Percentiles rank a stretch among this genome's conserved stretches.
phyloP scores from a whole-genome alignment of 1,140 invertebrate genomes.

The Drosophila malerkotliana region DNA sequence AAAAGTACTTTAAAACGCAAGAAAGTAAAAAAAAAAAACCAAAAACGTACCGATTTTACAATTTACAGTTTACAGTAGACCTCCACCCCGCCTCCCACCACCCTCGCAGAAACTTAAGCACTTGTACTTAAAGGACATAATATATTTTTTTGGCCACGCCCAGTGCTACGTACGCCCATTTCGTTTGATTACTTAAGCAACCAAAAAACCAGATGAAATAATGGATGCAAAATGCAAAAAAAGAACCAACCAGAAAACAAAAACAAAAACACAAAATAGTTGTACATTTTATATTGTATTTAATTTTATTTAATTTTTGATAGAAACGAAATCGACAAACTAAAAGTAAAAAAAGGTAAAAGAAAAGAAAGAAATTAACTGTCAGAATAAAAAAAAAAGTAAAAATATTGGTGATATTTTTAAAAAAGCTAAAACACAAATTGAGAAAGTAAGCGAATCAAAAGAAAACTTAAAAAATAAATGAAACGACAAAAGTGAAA shows the following conservation, averaged over 20 bases:
- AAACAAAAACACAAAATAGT: slow-evolving; percentile 61
- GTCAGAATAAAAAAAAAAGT: slow-evolving; percentile 65
- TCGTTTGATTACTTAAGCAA: slow-evolving; percentile 69
- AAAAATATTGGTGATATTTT: slow-evolving; percentile 81
- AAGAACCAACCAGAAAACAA: slow-evolving; percentile 69
- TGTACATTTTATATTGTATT: slow-evolving; percentile 80
- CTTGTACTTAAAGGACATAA: slow-evolving; percentile 71
- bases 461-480: slow-evolving; percentile 11
- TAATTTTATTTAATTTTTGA: slow-evolving; percentile 73
- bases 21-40: neutral
- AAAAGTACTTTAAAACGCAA: slow-evolving; percentile 57
- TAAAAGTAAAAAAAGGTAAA: slow-evolving; percentile 40
- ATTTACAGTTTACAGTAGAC: slow-evolving; percentile 15
- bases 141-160: slow-evolving; percentile 51
- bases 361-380: slow-evolving; percentile 53
- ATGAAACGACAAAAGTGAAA: slow-evolving; percentile 29
- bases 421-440: slow-evolving; percentile 66
- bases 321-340: slow-evolving; percentile 56
- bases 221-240: slow-evolving; percentile 49
- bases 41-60: slow-evolving; percentile 14
- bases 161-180: slow-evolving; percentile 44
- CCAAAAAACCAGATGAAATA: slow-evolving; percentile 23
- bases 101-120: slow-evolving; percentile 60
- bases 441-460: slow-evolving; percentile 44
- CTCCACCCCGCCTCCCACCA: neutral